Percentiles rank a stretch among this genome's conserved stretches.
phyloP scores from a whole-genome alignment of 2,113 vertebrate genomes.

The Nettapus auritus region DNA sequence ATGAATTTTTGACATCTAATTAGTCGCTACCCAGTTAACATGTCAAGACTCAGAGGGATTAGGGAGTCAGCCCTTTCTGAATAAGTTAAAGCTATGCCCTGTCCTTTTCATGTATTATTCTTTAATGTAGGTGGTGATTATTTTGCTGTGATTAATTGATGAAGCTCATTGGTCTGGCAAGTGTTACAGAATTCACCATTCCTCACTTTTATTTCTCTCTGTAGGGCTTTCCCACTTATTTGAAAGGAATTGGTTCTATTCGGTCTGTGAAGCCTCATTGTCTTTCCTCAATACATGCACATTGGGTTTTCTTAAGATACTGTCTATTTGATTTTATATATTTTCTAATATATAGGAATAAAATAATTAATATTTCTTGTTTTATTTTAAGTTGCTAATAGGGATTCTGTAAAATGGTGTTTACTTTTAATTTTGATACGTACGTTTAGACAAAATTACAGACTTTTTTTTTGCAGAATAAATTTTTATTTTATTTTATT shows the following conservation, averaged over 20 bases:
- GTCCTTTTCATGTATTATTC: slow-evolving; percentile 93
- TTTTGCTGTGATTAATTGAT: slow-evolving; percentile 98
- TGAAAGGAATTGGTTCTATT: slow-evolving; percentile 56
- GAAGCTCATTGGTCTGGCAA: slow-evolving; percentile 86
- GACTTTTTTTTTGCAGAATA: background rate
- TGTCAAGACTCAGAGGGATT: slow-evolving; percentile 92
- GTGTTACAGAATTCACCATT: slow-evolving; percentile 79
- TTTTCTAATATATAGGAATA: background rate
- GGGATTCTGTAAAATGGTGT: background rate
- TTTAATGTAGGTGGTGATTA: slow-evolving; percentile 98
- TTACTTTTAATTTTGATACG: slow-evolving; percentile 1
- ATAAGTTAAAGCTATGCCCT: slow-evolving; percentile 88
- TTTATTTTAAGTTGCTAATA: slow-evolving; percentile 4
- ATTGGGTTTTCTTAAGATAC: background rate
- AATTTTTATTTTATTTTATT: background rate
- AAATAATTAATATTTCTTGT: slow-evolving; percentile 43
- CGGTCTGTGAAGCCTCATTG: slow-evolving; percentile 32
- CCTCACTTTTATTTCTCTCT: slow-evolving; percentile 76
- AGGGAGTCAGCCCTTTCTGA: slow-evolving; percentile 91
- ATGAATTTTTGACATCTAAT: slow-evolving; percentile 99
- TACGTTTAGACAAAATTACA: background rate
- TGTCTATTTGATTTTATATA: slow-evolving; percentile 13
- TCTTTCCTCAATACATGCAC: slow-evolving; percentile 5
- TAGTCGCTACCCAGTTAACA: slow-evolving; percentile 98
- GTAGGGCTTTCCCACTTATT: slow-evolving; percentile 62